Evolutionary conservation across 92 coral and sea anemone genomes (phyloP), one percentile per base, ranked within the genome.

Genomic region (Metridium senile): DNA sequence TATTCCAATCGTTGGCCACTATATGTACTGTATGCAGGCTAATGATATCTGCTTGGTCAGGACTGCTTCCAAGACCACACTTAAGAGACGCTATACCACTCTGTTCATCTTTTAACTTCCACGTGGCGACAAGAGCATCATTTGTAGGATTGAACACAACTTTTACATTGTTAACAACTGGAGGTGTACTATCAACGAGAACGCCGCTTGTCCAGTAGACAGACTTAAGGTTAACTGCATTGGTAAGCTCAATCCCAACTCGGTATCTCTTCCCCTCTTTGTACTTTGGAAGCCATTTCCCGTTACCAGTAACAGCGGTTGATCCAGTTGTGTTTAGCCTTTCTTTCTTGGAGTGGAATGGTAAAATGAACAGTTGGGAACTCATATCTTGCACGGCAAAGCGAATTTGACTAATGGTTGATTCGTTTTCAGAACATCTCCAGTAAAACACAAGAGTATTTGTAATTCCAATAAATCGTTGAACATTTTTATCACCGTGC

Each of bases 121-220:
- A 95, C 26, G 43, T 62, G 33, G 87, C 92, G 28, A 33, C 27
- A 1, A 95, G 21, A 0, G 90, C 32, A 33, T 82, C 86, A 33
- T 56, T 87, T 34, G 32, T 66, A 28, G 97, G 93, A 61, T 85
- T 34, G 72, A 87, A 95, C 19, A 39, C 46, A 23, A 93, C 71
- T 28, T 68, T 64, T n/a, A 95, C 61, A 25, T 89, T 79, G 27
- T 74, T 89, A 25, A 89, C 81, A 33, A 77, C 81, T 23, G 99
- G 99, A 11, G 99, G 96, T 0, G 97, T 86, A 45, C 82, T 86
- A 68, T 95, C 99, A 45, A 95, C 84, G 16, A 70, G 57, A 17
- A 95, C 97, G 2, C 93, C 97, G 58, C 72, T 80, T 59, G 99
- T 95, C 99, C 99, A 95, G 64, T 82, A 89, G 35, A 84, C 87